These are phyloP conservation scores for Falco punctatus DNA, from an alignment of 2,113 vertebrate genomes.

Conservation along the genomic window DNA sequence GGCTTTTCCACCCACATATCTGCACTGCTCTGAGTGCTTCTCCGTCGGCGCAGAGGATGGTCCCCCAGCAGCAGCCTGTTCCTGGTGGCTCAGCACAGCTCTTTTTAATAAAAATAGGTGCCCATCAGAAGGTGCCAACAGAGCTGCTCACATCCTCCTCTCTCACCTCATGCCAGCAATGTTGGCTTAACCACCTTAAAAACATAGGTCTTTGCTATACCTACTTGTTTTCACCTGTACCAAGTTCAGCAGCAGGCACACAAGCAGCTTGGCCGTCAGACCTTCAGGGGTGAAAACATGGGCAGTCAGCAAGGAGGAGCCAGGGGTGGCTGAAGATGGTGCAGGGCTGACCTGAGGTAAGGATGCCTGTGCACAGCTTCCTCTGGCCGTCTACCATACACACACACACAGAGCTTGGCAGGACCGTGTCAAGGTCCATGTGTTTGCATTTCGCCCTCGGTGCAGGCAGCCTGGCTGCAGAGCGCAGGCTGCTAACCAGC, in stretches of 20 bases:
- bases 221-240: rapidly evolving
- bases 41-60: not conserved
- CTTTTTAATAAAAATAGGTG: not conserved
- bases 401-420: rapidly evolving
- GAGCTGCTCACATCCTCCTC: not conserved
- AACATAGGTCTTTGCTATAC: not conserved
- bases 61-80: not conserved
- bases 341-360: not conserved
- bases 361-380: not conserved
- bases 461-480: not conserved
- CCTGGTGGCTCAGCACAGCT: not conserved
- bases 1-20: not conserved
- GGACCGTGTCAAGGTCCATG: rapidly evolving
- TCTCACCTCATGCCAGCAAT: not conserved
- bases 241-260: not conserved
- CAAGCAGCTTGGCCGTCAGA: not conserved
- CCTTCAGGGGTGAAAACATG: not conserved
- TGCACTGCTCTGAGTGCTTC: not conserved
- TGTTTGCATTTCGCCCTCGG: not conserved
- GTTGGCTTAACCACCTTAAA: not conserved
- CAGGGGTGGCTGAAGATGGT: not conserved
- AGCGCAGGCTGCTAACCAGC: not conserved
- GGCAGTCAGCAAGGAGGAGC: not conserved
- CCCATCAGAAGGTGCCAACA: not conserved
- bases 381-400: rapidly evolving